A percentile compares a stretch with the other conserved stretches of the same genome.
Evolutionary conservation across 2,113 vertebrate species (phyloP).

Genomic region (Entelurus aequoreus): DNA sequence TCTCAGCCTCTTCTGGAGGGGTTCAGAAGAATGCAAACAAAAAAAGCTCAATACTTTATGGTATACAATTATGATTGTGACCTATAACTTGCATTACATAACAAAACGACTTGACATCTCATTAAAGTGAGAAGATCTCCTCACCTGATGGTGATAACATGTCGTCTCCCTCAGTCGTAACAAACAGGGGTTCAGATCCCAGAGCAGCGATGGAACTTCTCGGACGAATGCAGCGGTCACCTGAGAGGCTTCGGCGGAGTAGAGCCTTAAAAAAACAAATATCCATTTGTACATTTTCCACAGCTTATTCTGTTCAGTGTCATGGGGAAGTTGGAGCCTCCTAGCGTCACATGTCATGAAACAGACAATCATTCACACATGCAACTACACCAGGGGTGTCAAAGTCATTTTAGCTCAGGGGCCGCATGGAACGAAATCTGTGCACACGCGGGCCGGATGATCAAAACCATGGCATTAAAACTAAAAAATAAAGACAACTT

Average conservation of each 20-base stretch:
- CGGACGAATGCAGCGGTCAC: constrained; percentile 78
- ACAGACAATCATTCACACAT: too few species aligned
- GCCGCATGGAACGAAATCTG: too few species aligned
- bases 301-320: too few species aligned
- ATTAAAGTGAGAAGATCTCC: constrained; percentile 1
- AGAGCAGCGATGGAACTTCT: constrained; percentile 75
- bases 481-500: too few species aligned
- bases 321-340: too few species aligned
- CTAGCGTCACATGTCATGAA: too few species aligned
- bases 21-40: constrained; percentile 21
- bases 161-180: constrained; percentile 56
- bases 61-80: not conserved
- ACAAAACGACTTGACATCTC: not conserved
- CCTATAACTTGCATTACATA: not conserved
- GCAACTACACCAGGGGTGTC: too few species aligned
- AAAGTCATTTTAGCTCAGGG: too few species aligned
- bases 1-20: constrained; percentile 65
- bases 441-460: too few species aligned
- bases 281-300: not conserved
- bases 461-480: too few species aligned
- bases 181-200: constrained; percentile 69
- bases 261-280: constrained; percentile 64
- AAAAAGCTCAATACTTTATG: not conserved
- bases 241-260: constrained; percentile 79
- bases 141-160: constrained; percentile 67